Evolutionary conservation across 1,140 invertebrate genomes (phyloP).

Genomic region (Magallana angulata): DNA sequence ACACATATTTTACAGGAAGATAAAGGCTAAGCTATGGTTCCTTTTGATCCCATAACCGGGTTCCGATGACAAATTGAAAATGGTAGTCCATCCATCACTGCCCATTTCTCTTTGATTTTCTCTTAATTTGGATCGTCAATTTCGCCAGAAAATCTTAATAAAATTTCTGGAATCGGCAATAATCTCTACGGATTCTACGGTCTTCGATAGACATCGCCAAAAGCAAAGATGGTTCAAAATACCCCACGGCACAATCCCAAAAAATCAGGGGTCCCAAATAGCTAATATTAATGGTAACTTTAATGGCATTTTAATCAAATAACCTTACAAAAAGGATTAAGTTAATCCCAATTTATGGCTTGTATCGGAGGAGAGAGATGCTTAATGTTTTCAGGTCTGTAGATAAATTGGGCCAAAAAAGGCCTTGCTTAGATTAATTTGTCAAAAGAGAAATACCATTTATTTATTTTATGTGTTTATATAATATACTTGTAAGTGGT

Average conservation of each 20-base stretch:
- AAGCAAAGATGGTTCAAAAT: not conserved
- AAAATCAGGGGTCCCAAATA: not conserved
- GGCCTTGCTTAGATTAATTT: not conserved
- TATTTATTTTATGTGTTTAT: too few species aligned
- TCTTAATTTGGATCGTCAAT: conserved; percentile 16
- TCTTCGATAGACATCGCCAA: not conserved
- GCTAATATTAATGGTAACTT: not conserved
- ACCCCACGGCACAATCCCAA: not conserved
- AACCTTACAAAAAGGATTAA: not conserved
- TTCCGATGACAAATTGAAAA: not conserved
- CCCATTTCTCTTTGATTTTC: not conserved
- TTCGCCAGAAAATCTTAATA: not conserved
- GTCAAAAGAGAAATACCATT: not conserved
- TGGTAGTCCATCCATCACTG: conserved; percentile 13
- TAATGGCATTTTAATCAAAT: conserved; percentile 7
- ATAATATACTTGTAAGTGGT: too few species aligned
- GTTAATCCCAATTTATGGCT: not conserved
- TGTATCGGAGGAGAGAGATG: not conserved
- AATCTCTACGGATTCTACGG: not conserved
- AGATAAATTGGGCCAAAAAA: not conserved
- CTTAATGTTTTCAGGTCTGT: not conserved
- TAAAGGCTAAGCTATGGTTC: not conserved
- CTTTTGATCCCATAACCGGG: not conserved
- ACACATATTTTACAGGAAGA: not conserved
- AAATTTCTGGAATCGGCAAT: not conserved